Evolutionary conservation across 2,888 invertebrate genomes (phyloP), one percentile per base, ranked within the genome.

Genomic region (Melanargia galathea): DNA sequence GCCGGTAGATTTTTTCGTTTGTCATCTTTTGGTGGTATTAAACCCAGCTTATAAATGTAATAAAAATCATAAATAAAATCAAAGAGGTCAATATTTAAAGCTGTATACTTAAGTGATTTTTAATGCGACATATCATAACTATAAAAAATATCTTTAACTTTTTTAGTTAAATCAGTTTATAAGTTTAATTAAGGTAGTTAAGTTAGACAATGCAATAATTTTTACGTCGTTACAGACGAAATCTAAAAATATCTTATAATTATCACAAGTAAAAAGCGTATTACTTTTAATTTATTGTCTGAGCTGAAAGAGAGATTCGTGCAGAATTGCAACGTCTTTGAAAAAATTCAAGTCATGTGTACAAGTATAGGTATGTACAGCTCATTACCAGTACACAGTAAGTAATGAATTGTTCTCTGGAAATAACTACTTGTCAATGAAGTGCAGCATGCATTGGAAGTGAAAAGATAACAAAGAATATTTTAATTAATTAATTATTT

Each of bases 291-390:
- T 52, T 52, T 20, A 52, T 22, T 35, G 18, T 10, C 20, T 20
- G 52, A 52, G 20, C 1, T 52, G 20, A 20, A 52, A 22, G 52
- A 52, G 35, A 52, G 20, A 52, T 20, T 35, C 33, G 52, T 35
- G n/a, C n/a, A n/a, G 45, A 6, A 33, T 26, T 30, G 51, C 18
- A n/a, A 16, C 33, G 51, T 11, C 30, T 33, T 35, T 52, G 26
- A 49, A 30, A 49, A 33, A 35, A 33, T 52, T 6, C 13, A 13
- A 52, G 20, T 35, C 33, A 46, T 22, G 20, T 18, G 24, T 22
- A 45, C 18, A 18, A n/a, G 8, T 45, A 8, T 6, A 24, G 10
- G 20, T 35, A 52, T 2, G 26, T 26, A n/a, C 26, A 49, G 35
- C 33, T 52, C 52, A 35, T 35, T 20, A 52, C 35, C 13, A 52